Evolutionary conservation across 2,888 invertebrate genomes (phyloP).

Genomic region (Dasypogon diadema): DNA sequence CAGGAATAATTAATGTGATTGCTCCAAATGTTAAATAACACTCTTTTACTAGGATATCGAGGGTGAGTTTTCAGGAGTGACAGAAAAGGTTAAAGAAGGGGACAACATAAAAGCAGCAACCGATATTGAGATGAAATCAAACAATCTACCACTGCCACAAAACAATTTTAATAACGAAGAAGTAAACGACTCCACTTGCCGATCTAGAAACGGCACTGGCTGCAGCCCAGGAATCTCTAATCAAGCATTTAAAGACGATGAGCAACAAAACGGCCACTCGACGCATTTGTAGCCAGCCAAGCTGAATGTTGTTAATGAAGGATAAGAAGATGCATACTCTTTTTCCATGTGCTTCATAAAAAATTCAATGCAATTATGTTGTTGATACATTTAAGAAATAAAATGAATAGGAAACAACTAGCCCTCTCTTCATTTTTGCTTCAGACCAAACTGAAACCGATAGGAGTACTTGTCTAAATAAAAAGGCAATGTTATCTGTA

Average conservation of each 20-base stretch:
- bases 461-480: too few relatives aligned
- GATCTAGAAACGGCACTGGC: neutral
- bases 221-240: neutral
- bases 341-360: too few relatives aligned
- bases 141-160: neutral
- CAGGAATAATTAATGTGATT: neutral
- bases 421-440: too few relatives aligned
- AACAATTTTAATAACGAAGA: neutral
- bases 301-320: too few relatives aligned
- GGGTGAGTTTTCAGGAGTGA: neutral
- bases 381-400: too few relatives aligned
- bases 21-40: neutral
- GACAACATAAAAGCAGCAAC: neutral
- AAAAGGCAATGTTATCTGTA: slow-evolving; percentile 35
- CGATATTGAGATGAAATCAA: neutral
- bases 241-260: neutral
- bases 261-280: neutral
- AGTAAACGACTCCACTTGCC: neutral
- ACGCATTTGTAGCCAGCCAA: neutral
- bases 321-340: too few relatives aligned
- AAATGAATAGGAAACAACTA: too few relatives aligned
- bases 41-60: slow-evolving; percentile 21
- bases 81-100: neutral
- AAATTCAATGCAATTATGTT: too few relatives aligned
- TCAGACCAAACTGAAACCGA: too few relatives aligned